phyloP scores from a whole-genome alignment of 1,140 invertebrate species.

The Mylabris phalerata region DNA sequence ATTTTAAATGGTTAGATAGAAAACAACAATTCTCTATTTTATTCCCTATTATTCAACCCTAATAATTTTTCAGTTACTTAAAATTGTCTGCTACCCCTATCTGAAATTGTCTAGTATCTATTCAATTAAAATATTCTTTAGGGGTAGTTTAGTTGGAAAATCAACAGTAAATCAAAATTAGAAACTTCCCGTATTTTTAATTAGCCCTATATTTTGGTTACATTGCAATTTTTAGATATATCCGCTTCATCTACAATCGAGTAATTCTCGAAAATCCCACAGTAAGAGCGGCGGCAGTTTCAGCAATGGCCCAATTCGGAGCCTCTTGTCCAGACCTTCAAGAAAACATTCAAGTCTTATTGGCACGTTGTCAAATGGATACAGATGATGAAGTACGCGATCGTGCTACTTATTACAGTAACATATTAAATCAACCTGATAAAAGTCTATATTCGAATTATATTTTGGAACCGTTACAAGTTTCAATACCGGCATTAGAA shows the following conservation, averaged over 20 bases:
- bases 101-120: too few relatives aligned
- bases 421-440: constrained; percentile 64
- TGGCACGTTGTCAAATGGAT: constrained; percentile 89
- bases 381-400: constrained; percentile 98
- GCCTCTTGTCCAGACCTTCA: constrained; percentile 88
- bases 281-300: constrained; percentile 92
- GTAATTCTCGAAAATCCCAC: constrained; percentile 95
- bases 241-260: constrained; percentile 98
- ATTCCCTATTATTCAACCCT: too few relatives aligned
- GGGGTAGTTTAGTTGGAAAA: too few relatives aligned
- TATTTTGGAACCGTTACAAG: constrained; percentile 70
- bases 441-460: constrained; percentile 70
- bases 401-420: constrained; percentile 93
- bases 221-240: constrained; percentile 59
- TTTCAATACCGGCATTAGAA: constrained; percentile 79
- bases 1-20: too few relatives aligned
- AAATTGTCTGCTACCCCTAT: background rate
- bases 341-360: constrained; percentile 75
- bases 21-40: too few relatives aligned
- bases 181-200: too few relatives aligned
- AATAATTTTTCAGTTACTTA: background rate
- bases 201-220: too few relatives aligned
- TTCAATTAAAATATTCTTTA: too few relatives aligned
- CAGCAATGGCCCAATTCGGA: constrained; percentile 95
- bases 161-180: too few relatives aligned